These are phyloP conservation scores for Opisthocomus hoazin DNA, from an alignment of 2,113 vertebrate species.

Conservation along the genomic window DNA sequence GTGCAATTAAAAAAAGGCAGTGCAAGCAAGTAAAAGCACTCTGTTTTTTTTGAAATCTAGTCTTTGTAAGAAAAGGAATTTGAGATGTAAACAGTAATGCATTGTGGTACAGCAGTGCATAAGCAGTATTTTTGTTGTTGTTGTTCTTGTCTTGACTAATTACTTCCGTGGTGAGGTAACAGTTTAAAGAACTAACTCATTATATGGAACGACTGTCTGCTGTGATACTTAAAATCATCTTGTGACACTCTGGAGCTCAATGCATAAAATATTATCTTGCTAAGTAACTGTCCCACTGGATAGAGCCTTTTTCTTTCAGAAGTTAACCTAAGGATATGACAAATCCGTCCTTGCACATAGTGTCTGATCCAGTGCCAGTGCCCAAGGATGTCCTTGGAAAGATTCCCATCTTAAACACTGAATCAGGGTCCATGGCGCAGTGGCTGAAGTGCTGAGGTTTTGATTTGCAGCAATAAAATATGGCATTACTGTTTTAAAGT, in stretches of 20 bases:
- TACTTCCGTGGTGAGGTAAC: conserved; percentile 33
- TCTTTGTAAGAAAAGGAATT: neutral
- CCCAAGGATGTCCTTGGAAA: conserved; percentile 44
- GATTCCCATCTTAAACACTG: conserved; percentile 2
- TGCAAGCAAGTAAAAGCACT: neutral
- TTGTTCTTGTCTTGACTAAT: conserved; percentile 14
- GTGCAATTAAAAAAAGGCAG: conserved; percentile 18
- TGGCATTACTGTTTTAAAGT: neutral
- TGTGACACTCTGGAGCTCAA: neutral
- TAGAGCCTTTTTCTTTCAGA: conserved; percentile 10
- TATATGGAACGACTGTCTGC: conserved; percentile 33
- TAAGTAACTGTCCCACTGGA: neutral
- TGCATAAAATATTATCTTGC: conserved; percentile 36
- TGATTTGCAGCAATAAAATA: neutral
- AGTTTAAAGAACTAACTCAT: conserved; percentile 43
- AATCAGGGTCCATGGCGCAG: neutral
- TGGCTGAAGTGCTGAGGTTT: conserved; percentile 22
- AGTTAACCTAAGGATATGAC: conserved; percentile 22
- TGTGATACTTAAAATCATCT: conserved; percentile 32
- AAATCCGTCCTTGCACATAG: neutral
- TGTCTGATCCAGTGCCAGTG: conserved; percentile 46
- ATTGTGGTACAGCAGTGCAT: neutral
- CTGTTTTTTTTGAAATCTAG: neutral
- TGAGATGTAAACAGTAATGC: neutral
- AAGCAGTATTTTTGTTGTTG: neutral